Evolutionary conservation across 2,113 vertebrate genomes (phyloP), one percentile per base, ranked within the genome.

Genomic region (Antigone vipio): DNA sequence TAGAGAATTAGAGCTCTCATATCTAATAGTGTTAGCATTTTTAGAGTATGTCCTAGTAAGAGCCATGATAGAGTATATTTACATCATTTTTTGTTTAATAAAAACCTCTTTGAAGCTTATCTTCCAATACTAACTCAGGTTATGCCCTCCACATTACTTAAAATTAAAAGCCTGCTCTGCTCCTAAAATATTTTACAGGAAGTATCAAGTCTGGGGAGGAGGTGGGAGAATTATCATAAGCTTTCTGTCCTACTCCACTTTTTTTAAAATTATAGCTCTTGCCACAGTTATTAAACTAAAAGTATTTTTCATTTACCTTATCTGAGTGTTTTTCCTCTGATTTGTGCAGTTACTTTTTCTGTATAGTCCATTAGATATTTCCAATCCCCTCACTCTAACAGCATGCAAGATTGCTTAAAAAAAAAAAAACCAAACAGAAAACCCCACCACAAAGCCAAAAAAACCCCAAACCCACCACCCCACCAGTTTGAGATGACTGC

Each of bases 361-460:
- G 2, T 4, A 17, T 2, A 18, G 2, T 1, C 0, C 0, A 24
- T 1, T 1, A 2, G 6, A 0, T 2, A 35, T 22, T 38, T 24
- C 2, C 4, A 66, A 27, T 2, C 2, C 18, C 3, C 4, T 6
- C 2, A 8, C 2, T 12, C 0, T 3, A 58, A 23, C 9, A 38
- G 12, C 12, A 26, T 32, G 6, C 13, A 30, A 10, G 11, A 42
- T 2, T 3, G 2, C 2, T 15, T 2, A 10, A 5, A 58, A 42
- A 40, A 40, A 40, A 40, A 40, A 42, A 42, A 42, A 12, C 5
- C 40, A 42, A 42, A 42, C 38, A 38, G 38, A 42, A 42, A 12
- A 42, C 40, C 40, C 40, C 40, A 42, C 40, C 40, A 42, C 11
- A 42, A 11, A 42, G 12, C 40, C 40, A 42, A 42, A 42, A 42